phyloP scores from a whole-genome alignment of 2,113 vertebrate species.

The Chiloscyllium plagiosum region DNA sequence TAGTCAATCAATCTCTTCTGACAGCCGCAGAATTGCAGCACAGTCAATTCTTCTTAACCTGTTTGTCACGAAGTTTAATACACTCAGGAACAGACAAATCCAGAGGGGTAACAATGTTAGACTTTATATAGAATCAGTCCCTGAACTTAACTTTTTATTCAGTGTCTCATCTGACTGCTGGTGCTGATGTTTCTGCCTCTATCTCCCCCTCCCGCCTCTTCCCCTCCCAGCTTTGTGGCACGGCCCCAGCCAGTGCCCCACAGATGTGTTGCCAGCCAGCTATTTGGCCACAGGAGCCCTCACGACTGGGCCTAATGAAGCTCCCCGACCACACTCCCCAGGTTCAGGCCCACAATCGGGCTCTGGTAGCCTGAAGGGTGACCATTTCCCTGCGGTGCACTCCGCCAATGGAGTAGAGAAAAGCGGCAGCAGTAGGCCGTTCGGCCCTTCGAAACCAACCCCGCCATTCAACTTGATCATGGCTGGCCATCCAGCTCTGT shows the following conservation, averaged over 20 bases:
- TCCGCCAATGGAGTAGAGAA: too few relatives aligned
- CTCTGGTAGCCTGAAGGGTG: neutral
- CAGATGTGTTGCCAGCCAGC: neutral
- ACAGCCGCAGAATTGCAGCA: constrained; percentile 25
- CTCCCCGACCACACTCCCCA: too few relatives aligned
- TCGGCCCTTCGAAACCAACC: too few relatives aligned
- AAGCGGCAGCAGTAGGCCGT: too few relatives aligned
- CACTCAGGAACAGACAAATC: constrained; percentile 15
- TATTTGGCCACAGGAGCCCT: neutral
- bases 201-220: too few relatives aligned
- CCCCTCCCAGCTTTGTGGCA: neutral
- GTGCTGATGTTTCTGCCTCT: neutral
- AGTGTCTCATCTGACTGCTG: too few relatives aligned
- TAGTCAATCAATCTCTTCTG: neutral
- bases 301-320: neutral
- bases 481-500: too few relatives aligned
- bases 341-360: too few relatives aligned
- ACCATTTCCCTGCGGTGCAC: too few relatives aligned
- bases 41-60: constrained; percentile 31
- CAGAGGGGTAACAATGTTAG: neutral
- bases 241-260: neutral
- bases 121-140: neutral
- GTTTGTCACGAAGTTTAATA: constrained; percentile 34
- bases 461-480: too few relatives aligned
- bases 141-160: neutral